Conservation (phyloP, 2,797 vertebrate species). For the Eremophila alpestris region DNA sequence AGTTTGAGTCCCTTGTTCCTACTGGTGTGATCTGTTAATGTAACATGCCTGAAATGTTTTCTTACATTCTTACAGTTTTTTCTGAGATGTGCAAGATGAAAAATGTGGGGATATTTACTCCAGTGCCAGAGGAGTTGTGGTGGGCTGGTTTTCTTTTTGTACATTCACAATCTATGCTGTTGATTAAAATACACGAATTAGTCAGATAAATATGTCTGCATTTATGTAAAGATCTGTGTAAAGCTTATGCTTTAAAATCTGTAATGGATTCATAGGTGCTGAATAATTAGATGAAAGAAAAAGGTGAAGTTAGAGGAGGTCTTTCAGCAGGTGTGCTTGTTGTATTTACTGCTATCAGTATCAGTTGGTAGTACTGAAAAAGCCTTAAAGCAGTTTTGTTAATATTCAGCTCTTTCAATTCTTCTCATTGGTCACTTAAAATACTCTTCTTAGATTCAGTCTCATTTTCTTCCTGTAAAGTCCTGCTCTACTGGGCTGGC, state of each 20-base stretch:
- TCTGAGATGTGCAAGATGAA: not conserved
- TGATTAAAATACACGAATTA: rapidly evolving
- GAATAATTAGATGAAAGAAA: not conserved
- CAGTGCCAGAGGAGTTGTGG: not conserved
- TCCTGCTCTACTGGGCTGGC: not conserved
- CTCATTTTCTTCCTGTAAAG: not conserved
- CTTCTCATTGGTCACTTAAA: not conserved
- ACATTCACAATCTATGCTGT: not conserved
- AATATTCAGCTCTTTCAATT: not conserved
- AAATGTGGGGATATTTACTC: not conserved
- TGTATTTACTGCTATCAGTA: not conserved
- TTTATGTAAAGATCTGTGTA: not conserved
- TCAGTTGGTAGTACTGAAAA: not conserved
- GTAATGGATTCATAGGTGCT: not conserved
- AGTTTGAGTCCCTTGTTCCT: conserved; percentile 40
- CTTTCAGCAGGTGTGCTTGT: not conserved
- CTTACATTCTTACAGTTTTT: conserved; percentile 45
- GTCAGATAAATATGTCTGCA: not conserved
- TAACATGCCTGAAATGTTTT: conserved; percentile 51
- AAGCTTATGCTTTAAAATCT: not conserved
- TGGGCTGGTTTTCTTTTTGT: not conserved
- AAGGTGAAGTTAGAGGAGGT: not conserved
- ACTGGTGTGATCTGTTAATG: conserved; percentile 45
- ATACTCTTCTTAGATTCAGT: not conserved
- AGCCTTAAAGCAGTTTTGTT: not conserved